Evolutionary conservation across 1,140 invertebrate species (phyloP).

Genomic region (Apis laboriosa): DNA sequence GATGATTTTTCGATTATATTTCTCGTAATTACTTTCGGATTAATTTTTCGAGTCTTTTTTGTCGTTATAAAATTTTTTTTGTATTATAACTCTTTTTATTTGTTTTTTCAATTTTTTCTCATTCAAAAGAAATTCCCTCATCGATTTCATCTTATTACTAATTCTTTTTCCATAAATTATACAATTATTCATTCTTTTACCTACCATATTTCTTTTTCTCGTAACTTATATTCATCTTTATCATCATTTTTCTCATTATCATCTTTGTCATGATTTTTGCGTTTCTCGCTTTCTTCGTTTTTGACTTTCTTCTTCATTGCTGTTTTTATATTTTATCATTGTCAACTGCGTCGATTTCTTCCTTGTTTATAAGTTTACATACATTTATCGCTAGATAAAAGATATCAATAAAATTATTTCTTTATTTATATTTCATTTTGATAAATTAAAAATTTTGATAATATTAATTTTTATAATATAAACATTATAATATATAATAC

Average conservation of each 20-base stretch:
- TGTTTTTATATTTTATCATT: constrained; percentile 18
- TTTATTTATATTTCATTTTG: neutral
- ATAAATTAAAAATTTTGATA: neutral
- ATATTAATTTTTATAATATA: neutral
- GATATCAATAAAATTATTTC: neutral
- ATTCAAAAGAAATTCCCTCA: neutral
- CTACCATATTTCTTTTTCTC: neutral
- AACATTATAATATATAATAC: too few species aligned
- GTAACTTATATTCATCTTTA: neutral
- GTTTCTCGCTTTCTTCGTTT: constrained; percentile 17
- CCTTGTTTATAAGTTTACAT: neutral
- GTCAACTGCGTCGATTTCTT: neutral
- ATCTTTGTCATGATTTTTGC: too few species aligned
- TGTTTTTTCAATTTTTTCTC: neutral
- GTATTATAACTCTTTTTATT: neutral
- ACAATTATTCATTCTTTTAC: neutral
- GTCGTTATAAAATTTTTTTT: neutral
- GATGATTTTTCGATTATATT: neutral
- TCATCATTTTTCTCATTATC: neutral
- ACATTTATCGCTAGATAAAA: constrained; percentile 14
- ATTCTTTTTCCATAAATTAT: too few species aligned
- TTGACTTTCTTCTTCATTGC: constrained; percentile 10
- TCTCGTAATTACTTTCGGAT: neutral
- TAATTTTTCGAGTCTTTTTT: neutral
- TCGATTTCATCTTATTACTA: neutral